Conservation (phyloP, 1,140 invertebrate species). For the Aphelenchoides avenae region DNA sequence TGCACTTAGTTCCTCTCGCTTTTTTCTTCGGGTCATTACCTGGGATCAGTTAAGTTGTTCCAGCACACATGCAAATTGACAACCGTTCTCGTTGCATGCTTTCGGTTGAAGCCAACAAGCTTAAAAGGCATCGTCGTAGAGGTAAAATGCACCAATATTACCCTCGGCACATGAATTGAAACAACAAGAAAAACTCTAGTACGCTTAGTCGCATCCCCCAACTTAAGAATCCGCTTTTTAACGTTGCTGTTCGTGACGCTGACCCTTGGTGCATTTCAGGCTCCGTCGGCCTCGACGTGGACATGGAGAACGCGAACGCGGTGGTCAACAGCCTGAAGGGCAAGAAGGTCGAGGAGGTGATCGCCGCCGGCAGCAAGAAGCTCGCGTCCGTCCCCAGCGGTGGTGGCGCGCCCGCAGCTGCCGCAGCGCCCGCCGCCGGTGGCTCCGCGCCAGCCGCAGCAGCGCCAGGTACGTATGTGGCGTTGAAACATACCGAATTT, state of each 20-base stretch:
- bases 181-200: too few relatives aligned
- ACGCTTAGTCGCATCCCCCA: too few relatives aligned
- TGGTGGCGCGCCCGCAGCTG: constrained; percentile 48
- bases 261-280: constrained; percentile 45
- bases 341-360: constrained; percentile 53
- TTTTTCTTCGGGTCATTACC: too few relatives aligned
- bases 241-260: neutral
- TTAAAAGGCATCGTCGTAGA: too few relatives aligned
- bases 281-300: constrained; percentile 50
- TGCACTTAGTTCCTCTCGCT: too few relatives aligned
- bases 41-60: too few relatives aligned
- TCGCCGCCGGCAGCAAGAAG: constrained; percentile 47
- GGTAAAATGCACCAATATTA: too few relatives aligned
- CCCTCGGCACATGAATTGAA: too few relatives aligned
- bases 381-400: constrained; percentile 54
- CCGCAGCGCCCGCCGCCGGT: constrained; percentile 23
- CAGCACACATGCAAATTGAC: too few relatives aligned
- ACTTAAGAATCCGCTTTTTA: neutral
- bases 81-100: too few relatives aligned
- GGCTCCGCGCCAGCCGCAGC: constrained; percentile 32
- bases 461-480: constrained; percentile 17
- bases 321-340: constrained; percentile 52
- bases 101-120: too few relatives aligned
- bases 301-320: constrained; percentile 53
- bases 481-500: constrained; percentile 17